phyloP scores from a whole-genome alignment of 2,113 vertebrate species.

The Prunella himalayana region DNA sequence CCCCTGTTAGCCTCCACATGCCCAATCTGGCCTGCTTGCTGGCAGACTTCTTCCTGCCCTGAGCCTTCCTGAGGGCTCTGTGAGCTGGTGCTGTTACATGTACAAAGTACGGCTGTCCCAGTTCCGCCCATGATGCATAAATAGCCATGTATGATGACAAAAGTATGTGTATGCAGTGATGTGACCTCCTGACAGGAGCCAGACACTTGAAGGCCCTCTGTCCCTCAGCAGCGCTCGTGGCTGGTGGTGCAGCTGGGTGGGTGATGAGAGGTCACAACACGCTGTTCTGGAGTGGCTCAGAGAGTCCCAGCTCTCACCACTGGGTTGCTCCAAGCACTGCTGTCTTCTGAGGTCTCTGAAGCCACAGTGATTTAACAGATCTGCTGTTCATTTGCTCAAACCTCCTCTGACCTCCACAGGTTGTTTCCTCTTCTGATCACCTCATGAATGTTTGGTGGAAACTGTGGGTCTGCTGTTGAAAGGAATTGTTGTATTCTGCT shows the following conservation, averaged over 20 bases:
- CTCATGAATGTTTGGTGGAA: background rate
- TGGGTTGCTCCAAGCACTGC: background rate
- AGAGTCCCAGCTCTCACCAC: background rate
- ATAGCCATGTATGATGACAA: background rate
- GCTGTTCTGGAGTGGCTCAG: background rate
- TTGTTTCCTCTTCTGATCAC: background rate
- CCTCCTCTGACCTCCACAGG: background rate
- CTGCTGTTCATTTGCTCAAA: background rate
- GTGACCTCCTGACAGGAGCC: fast-evolving
- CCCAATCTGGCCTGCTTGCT: background rate
- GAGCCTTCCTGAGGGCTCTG: background rate
- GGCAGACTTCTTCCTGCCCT: background rate
- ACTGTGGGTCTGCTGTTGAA: background rate
- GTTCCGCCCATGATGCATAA: fast-evolving
- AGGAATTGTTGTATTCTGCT: background rate
- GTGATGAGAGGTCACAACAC: background rate
- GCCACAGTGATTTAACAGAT: background rate
- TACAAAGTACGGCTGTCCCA: background rate
- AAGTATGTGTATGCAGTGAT: background rate
- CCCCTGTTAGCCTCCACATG: fast-evolving
- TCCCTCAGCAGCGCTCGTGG: fast-evolving
- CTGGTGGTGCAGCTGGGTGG: background rate
- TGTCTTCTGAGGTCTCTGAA: background rate
- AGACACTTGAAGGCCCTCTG: fast-evolving
- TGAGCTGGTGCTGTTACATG: background rate